Conservation (phyloP, 2,113 vertebrate species). For the Perca flavescens region DNA sequence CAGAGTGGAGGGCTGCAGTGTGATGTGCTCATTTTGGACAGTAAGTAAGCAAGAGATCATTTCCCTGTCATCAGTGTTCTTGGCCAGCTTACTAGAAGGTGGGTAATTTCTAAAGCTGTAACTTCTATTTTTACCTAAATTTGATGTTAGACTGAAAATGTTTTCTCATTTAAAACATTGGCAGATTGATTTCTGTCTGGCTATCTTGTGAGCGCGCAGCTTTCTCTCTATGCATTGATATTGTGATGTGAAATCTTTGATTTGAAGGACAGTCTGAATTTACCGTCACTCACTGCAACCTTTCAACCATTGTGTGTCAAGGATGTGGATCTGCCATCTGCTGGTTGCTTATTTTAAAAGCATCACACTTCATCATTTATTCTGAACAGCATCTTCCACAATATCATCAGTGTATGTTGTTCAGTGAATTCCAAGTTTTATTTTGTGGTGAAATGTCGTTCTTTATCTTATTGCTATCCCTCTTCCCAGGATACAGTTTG, state of each 20-base stretch:
- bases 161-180: not conserved
- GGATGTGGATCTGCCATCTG: conserved; percentile 21
- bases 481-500: not conserved
- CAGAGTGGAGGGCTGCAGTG: not conserved
- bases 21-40: not conserved
- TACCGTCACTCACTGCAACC: not conserved
- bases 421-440: not conserved
- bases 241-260: not conserved
- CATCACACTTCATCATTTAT: not conserved
- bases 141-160: not conserved
- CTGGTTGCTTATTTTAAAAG: conserved; percentile 26
- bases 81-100: not conserved
- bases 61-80: conserved; percentile 2
- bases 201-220: no score
- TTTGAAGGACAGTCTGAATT: not conserved
- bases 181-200: not conserved
- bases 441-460: not conserved
- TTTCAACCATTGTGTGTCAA: not conserved
- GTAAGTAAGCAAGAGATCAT: not conserved
- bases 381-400: not conserved
- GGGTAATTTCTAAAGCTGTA: not conserved
- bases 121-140: conserved; percentile 12
- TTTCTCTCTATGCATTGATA: conserved; percentile 18
- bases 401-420: not conserved
- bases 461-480: not conserved